These are phyloP conservation scores for Charanyca ferruginea DNA, from an alignment of 2,888 invertebrate species.

Conservation along the genomic window DNA sequence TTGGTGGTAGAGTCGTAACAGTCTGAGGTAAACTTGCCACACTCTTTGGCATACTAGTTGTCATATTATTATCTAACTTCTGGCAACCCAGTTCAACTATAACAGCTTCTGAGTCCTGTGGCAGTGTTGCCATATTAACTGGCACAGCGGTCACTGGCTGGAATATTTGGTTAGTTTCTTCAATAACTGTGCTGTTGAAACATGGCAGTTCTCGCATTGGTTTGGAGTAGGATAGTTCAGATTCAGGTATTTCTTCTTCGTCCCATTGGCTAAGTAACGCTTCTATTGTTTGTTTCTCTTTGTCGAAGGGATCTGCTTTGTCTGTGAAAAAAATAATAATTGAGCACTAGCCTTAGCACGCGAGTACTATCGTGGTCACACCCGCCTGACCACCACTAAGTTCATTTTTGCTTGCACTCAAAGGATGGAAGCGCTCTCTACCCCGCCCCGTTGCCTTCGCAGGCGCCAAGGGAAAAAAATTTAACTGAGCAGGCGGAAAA, in stretches of 20 bases:
- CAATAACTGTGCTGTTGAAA: conserved; percentile 84
- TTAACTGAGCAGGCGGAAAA: too few species aligned
- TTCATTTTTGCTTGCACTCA: too few species aligned
- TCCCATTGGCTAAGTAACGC: conserved; percentile 87
- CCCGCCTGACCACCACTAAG: too few species aligned
- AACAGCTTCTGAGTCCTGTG: conserved; percentile 75
- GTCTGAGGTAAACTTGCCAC: conserved; percentile 39
- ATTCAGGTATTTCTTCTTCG: conserved; percentile 84
- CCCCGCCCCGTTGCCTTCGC: too few species aligned
- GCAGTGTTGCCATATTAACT: conserved; percentile 69
- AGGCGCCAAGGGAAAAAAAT: too few species aligned
- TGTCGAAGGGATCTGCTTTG: conserved; percentile 84
- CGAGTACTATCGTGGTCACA: too few species aligned
- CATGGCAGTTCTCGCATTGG: conserved; percentile 76
- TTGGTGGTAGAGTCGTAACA: conserved; percentile 22
- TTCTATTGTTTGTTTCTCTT: conserved; percentile 85
- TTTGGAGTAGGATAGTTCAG: conserved; percentile 72
- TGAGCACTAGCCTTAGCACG: too few species aligned
- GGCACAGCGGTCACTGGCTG: conserved; percentile 82
- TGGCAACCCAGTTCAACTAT: conserved; percentile 77
- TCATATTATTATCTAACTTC: conserved; percentile 17
- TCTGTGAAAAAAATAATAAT: conserved; percentile 70
- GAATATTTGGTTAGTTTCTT: conserved; percentile 83
- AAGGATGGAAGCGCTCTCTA: too few species aligned
- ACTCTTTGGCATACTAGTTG: conserved; percentile 8